Evolutionary conservation across 2,888 invertebrate species (phyloP).

Genomic region (Copidosoma aretas): DNA sequence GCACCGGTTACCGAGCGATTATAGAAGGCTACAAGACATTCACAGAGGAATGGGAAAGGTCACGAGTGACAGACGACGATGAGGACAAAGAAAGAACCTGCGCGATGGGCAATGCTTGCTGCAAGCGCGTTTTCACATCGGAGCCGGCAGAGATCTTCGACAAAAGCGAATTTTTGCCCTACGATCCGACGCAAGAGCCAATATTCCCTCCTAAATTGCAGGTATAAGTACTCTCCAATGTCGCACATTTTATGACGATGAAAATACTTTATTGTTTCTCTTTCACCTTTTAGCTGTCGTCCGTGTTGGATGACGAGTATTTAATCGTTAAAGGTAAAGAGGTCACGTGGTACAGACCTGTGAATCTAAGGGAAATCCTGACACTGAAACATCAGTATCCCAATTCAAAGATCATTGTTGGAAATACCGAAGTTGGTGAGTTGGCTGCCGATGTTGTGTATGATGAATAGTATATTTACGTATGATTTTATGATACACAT

Average conservation of each 20-base stretch:
- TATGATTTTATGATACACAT: conserved; percentile 11
- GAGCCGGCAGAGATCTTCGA: conserved; percentile 65
- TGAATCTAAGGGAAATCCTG: conserved; percentile 71
- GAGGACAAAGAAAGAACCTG: conserved; percentile 63
- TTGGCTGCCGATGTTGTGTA: neutral
- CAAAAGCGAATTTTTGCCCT: conserved; percentile 72
- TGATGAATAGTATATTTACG: neutral
- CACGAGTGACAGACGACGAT: conserved; percentile 50
- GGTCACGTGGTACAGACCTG: conserved; percentile 80
- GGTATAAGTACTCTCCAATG: conserved; percentile 57
- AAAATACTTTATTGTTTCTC: conserved; percentile 1
- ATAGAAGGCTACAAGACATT: conserved; percentile 89
- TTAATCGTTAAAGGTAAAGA: conserved; percentile 70
- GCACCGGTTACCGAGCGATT: conserved; percentile 94
- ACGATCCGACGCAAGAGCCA: conserved; percentile 83
- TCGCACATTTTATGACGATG: no score
- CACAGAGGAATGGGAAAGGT: conserved; percentile 74
- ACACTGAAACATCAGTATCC: conserved; percentile 73
- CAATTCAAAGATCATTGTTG: conserved; percentile 79
- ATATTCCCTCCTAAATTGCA: conserved; percentile 92
- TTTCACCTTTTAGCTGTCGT: conserved; percentile 55
- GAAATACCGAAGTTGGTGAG: conserved; percentile 86
- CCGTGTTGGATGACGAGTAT: conserved; percentile 67
- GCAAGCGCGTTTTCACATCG: conserved; percentile 60
- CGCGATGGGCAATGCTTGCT: conserved; percentile 73